phyloP scores from a whole-genome alignment of 2,797 vertebrate genomes.

The Oreochromis mossambicus region DNA sequence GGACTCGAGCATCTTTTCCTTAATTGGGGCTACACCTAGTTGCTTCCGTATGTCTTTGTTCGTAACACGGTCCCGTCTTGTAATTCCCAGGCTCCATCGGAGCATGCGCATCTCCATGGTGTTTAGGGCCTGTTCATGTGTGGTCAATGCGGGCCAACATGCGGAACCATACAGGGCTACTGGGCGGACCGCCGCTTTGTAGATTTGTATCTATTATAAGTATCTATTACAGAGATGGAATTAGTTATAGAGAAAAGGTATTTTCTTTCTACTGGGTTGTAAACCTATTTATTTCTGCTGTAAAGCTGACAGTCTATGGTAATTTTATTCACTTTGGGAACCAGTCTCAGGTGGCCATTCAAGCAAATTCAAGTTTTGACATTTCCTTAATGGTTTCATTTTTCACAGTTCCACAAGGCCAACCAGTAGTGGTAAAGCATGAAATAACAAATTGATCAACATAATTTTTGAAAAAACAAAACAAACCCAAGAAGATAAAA shows the following conservation, averaged over 20 bases:
- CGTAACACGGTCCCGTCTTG: rapidly evolving
- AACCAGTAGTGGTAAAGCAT: neutral
- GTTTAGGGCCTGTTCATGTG: neutral
- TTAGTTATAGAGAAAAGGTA: neutral
- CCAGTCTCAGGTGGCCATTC: neutral
- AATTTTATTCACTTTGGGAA: neutral
- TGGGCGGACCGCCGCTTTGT: rapidly evolving
- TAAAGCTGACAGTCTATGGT: neutral
- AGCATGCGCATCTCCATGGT: neutral
- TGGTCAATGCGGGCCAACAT: neutral
- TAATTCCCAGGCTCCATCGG: neutral
- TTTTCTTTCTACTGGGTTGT: neutral
- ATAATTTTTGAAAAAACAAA: neutral
- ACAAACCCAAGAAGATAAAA: neutral
- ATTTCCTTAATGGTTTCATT: neutral
- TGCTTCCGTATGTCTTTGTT: neutral
- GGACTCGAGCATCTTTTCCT: neutral
- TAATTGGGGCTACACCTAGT: neutral
- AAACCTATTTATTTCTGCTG: neutral
- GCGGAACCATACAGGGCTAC: rapidly evolving
- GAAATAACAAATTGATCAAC: neutral
- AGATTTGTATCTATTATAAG: neutral
- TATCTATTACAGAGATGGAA: neutral
- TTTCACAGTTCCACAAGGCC: neutral
- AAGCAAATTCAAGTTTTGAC: neutral